Conservation (phyloP, 2,113 vertebrate genomes). For the Cephalopterus ornatus region DNA sequence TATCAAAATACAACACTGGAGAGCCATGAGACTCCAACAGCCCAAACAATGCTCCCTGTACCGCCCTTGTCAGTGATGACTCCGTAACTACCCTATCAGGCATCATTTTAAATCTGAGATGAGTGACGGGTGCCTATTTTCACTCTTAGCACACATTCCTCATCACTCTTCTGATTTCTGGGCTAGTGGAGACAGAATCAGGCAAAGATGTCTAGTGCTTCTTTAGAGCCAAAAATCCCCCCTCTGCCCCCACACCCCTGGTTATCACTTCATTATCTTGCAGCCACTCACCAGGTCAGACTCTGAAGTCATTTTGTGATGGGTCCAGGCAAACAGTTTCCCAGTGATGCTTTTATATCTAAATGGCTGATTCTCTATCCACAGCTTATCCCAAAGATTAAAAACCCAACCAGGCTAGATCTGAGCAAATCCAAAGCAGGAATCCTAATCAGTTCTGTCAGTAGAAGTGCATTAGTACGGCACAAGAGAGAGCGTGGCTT, state of each 20-base stretch:
- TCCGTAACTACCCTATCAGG: background rate
- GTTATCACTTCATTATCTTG: slow-evolving; percentile 22
- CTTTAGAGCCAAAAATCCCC: background rate
- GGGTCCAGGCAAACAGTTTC: background rate
- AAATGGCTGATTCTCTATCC: slow-evolving; percentile 16
- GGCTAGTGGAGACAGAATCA: background rate
- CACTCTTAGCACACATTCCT: background rate
- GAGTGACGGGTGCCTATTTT: background rate
- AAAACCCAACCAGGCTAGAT: background rate
- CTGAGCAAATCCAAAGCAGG: slow-evolving; percentile 43
- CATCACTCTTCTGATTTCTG: background rate
- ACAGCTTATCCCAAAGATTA: slow-evolving; percentile 54
- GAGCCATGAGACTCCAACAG: background rate
- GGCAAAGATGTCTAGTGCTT: background rate
- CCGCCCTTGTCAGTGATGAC: background rate
- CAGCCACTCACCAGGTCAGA: background rate
- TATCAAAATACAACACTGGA: background rate
- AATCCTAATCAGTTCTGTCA: slow-evolving; percentile 23
- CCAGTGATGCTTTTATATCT: background rate
- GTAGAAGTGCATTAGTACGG: background rate
- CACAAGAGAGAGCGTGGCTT: slow-evolving; percentile 5
- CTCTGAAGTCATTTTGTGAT: background rate
- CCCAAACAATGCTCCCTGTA: background rate
- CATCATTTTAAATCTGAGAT: background rate
- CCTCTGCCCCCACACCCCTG: background rate